phyloP scores from a whole-genome alignment of 2,888 invertebrate species.

The Tachystola acroxantha region DNA sequence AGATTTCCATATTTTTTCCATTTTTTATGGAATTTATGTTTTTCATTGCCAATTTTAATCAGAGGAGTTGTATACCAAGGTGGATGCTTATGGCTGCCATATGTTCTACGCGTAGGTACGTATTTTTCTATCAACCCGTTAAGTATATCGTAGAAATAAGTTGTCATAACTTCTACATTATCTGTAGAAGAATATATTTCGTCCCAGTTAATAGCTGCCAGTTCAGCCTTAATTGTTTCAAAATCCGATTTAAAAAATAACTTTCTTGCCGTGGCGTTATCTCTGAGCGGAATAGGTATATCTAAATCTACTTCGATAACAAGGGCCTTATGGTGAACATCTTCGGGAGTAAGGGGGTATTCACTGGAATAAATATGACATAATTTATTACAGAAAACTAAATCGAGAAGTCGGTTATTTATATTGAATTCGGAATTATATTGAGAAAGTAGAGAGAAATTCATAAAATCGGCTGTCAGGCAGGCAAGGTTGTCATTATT shows the following conservation, averaged over 20 bases:
- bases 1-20: too few relatives aligned
- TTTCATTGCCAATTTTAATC: background rate
- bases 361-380: slow-evolving; percentile 1
- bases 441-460: slow-evolving; percentile 3
- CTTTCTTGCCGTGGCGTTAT: background rate
- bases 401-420: slow-evolving; percentile 7
- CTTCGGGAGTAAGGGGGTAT: slow-evolving; percentile 1
- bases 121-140: too few relatives aligned
- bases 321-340: slow-evolving; percentile 5
- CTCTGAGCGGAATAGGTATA: background rate
- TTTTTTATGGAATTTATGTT: too few relatives aligned
- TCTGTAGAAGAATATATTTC: background rate
- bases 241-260: background rate
- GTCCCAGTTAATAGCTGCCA: background rate
- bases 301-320: background rate
- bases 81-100: too few relatives aligned
- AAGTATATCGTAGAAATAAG: too few relatives aligned
- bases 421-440: slow-evolving; percentile 3
- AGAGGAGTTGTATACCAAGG: background rate
- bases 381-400: slow-evolving; percentile 5
- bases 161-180: too few relatives aligned
- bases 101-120: too few relatives aligned
- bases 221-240: too few relatives aligned
- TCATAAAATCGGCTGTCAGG: too few relatives aligned
- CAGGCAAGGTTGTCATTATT: slow-evolving; percentile 1